Base-by-base conservation (phyloP, 1,140 invertebrate species). In the Heterodera schachtii region DNA sequence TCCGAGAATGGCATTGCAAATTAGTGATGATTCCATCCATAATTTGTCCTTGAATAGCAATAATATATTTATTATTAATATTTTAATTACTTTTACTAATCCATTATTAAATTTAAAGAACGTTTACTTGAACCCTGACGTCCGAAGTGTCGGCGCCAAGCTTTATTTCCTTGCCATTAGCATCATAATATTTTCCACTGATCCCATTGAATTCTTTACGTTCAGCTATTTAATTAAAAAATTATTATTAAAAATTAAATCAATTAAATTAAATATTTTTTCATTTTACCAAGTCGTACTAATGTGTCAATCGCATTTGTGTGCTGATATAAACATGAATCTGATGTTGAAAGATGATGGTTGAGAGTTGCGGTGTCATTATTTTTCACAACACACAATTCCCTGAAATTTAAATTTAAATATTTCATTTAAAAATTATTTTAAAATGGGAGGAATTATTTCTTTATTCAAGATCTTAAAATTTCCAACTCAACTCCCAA, bases 161-260 rank as follows among this genome's bases (percentile, higher is more conserved):
- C 4, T 70, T 67, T 21, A 85, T 75, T 71, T 85, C 84, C 73
- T 85, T 85, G 13, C 84, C 85, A 67, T 85, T 83, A 21, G 85
- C 85, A 73, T 86, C 80, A 57, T 70, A 85, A 75, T 85, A 85
- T 69, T 85, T 85, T 49, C 84, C 84, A 80, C 85, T 86, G 47
- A 81, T 73, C n/a, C 77, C 78, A 11, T 13, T 16, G 60, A 43
- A 69, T 41, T 80, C 76, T 9, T 64, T 64, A n/a, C 75, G 75
- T n/a, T 78, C 46, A 76, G 60, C 46, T 70, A 64, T n/a, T 8
- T n/a, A 78, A 78, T 7, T 3, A 19, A n/a, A 19, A 16, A 60
- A 60, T 9, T 1, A 19, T 13, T 64, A 5, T 64, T 64, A 64
- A 60, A 60, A 60, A 1, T 11, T 6, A 60, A 64, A 64, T 64